Evolutionary conservation across 1,140 invertebrate genomes (phyloP), one percentile per base, ranked within the genome.

Genomic region (Drosophila kepulauana): DNA sequence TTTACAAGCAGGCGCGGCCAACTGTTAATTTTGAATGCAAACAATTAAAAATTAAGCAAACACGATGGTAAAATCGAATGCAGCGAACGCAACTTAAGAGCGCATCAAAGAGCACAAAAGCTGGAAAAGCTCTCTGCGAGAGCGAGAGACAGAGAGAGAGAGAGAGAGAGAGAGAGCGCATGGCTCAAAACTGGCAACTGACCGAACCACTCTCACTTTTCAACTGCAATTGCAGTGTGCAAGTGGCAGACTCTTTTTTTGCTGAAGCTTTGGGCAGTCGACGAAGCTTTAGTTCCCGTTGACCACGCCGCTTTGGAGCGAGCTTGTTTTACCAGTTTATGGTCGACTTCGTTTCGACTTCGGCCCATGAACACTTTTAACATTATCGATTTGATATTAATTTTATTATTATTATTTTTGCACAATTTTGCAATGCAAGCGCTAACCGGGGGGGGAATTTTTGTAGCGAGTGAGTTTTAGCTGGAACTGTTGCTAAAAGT

Each of bases 261-360:
- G 65, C 51, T 33, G 8, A 68, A 69, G 62, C 66, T 73, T 63
- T 76, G 56, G 15, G 15, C 54, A 25, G 57, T 64, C 20, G 46
- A 15, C 6, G 10, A 59, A 89, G 85, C 85, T 89, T 89, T 69
- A 74, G 56, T 89, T 89, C 78, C 85, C 85, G 85, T 89, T 89
- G 86, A 58, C 82, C 77, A 82, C 75, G 35, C 66, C 66, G 75
- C 59, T 73, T 75, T 76, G 49, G 61, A 70, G 67, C 33, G 30
- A 89, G 85, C 85, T 85, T 49, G 85, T 89, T 89, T 89, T 85
- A 89, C 85, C 85, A 89, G 85, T 89, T 89, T 85, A 45, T n/a
- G 61, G 49, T 74, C 43, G 33, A 11, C n/a, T 46, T 38, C 13
- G 46, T 72, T 78, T 76, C 58, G 43, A 56, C 75, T 81, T 45